Conservation (phyloP, 2,888 invertebrate genomes). For the Nipponacmea schrenckii region DNA sequence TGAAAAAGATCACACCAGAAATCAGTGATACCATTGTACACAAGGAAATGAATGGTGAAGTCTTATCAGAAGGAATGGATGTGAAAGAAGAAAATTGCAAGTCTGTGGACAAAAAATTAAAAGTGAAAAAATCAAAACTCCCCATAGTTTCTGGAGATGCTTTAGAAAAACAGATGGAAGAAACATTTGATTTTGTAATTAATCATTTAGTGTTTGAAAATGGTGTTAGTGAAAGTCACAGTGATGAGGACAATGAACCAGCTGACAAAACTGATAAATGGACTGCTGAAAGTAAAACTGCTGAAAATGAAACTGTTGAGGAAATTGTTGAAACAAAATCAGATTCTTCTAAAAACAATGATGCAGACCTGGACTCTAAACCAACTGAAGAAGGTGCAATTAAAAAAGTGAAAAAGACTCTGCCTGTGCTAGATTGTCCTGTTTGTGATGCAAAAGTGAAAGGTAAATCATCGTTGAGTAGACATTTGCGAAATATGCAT, state of each 20-base stretch:
- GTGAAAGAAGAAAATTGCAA: constrained; percentile 13
- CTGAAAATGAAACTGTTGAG: neutral
- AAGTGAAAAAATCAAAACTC: neutral
- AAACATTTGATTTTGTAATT: constrained; percentile 3
- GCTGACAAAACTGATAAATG: neutral
- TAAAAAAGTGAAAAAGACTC: constrained; percentile 26
- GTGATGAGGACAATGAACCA: constrained; percentile 27
- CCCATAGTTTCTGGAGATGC: neutral
- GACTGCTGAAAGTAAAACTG: neutral
- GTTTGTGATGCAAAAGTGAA: constrained; percentile 33
- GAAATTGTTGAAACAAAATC: neutral
- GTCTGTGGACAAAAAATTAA: neutral
- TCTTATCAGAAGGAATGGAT: too few species aligned
- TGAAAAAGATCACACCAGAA: constrained; percentile 2
- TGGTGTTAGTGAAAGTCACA: constrained; percentile 11
- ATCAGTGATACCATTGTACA: too few species aligned
- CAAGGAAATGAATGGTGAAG: too few species aligned
- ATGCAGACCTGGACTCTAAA: constrained; percentile 10
- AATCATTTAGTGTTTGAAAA: constrained; percentile 24
- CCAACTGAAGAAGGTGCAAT: neutral
- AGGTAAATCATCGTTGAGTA: constrained; percentile 35
- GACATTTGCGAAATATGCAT: constrained; percentile 38
- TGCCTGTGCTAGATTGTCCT: constrained; percentile 32
- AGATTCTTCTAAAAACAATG: constrained; percentile 9
- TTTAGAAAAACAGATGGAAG: constrained; percentile 3